Evolutionary conservation across 2,888 invertebrate genomes (phyloP).

Genomic region (Tyria jacobaeae): DNA sequence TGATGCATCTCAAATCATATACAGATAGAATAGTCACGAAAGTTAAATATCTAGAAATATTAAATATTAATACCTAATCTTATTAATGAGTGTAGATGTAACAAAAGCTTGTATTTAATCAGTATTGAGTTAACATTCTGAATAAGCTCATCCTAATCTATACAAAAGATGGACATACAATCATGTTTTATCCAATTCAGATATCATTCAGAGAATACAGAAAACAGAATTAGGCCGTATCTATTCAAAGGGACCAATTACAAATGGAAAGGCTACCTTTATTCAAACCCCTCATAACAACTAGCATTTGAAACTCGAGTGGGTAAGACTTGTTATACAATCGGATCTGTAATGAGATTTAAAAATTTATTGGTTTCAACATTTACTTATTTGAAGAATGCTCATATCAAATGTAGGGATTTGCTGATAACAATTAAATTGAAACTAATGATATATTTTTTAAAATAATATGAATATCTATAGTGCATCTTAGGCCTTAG

Average conservation of each 20-base stretch:
- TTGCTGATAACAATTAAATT: neutral
- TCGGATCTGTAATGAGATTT: neutral
- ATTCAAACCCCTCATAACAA: neutral
- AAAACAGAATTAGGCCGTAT: neutral
- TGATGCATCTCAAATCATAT: no score
- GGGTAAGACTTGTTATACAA: neutral
- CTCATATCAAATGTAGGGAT: neutral
- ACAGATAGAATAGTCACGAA: no score
- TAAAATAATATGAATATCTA: neutral
- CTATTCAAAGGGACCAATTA: neutral
- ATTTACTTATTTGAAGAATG: neutral
- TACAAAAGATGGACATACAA: neutral
- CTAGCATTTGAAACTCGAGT: neutral
- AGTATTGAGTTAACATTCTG: neutral
- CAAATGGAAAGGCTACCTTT: neutral
- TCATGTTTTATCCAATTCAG: neutral
- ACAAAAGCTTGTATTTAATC: neutral
- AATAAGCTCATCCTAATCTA: neutral
- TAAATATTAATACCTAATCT: no score
- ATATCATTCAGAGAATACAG: no score
- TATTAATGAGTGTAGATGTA: neutral
- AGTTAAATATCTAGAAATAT: no score
- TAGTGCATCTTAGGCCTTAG: neutral
- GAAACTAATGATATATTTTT: neutral
- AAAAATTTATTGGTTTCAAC: no score